phyloP scores from a whole-genome alignment of 2,113 vertebrate genomes.

The Megaleporinus macrocephalus region DNA sequence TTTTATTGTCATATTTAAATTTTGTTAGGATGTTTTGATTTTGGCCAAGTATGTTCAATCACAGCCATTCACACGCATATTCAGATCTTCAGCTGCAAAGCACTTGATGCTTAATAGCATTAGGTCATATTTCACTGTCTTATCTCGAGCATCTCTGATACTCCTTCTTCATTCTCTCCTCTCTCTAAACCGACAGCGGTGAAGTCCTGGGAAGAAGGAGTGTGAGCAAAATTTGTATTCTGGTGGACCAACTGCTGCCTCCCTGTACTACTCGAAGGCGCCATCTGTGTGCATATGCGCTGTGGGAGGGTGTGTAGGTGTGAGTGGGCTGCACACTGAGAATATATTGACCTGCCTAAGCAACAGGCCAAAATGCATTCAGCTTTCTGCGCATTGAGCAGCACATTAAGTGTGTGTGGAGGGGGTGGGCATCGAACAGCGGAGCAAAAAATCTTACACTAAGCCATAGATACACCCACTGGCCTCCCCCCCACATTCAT shows the following conservation, averaged over 20 bases:
- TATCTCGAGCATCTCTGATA: slow-evolving; percentile 1
- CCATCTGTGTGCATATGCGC: slow-evolving; percentile 47
- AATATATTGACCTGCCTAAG: slow-evolving; percentile 39
- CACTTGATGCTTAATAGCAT: too few species aligned
- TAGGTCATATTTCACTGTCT: background rate
- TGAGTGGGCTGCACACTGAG: slow-evolving; percentile 20
- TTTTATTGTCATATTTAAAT: too few species aligned
- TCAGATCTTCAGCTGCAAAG: too few species aligned
- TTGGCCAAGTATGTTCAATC: too few species aligned
- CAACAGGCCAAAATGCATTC: slow-evolving; percentile 9
- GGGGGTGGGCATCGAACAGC: background rate
- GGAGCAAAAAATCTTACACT: background rate
- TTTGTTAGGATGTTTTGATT: too few species aligned
- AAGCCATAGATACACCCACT: too few species aligned
- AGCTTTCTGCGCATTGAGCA: background rate
- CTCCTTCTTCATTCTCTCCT: background rate
- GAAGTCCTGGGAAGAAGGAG: background rate
- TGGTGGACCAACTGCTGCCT: slow-evolving; percentile 27
- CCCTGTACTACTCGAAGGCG: slow-evolving; percentile 23
- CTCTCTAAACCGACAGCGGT: background rate
- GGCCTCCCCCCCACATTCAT: too few species aligned
- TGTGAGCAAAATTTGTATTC: slow-evolving; percentile 42
- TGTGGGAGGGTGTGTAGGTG: slow-evolving; percentile 43
- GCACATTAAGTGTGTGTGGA: background rate
- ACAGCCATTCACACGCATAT: too few species aligned